Base-by-base conservation (phyloP, 2,797 vertebrate genomes). In the Streptopelia turtur region DNA sequence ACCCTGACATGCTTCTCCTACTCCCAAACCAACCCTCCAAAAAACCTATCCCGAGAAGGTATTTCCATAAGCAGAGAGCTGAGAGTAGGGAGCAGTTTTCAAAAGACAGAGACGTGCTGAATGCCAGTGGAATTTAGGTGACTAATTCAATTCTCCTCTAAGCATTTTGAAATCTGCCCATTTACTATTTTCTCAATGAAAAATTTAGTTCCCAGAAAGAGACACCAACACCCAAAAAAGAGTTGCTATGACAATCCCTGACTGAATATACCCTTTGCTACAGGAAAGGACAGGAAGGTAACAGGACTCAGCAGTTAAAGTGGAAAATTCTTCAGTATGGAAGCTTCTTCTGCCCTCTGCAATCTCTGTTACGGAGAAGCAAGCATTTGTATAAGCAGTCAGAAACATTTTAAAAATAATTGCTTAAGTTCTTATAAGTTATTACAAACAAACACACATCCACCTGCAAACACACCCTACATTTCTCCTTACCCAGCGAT, bases 371-470 rank as follows among this genome's bases (percentile, higher is more conserved):
- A 47, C 56, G 52, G 41, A 70, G 59, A 89, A 80, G 43, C 17
- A 78, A 79, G 39, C 1, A 6, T 31, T 74, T 3, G 1, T 59
- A 87, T 2, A 53, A 39, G 63, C 70, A 88, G 82, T 75, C 93
- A 88, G 74, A 77, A 94, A 69, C 24, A 43, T 76, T 55, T 83
- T 15, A 25, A 90, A 91, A 94, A 89, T 66, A 94, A 90, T 50
- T 94, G 60, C 52, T 69, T 21, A 87, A 43, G 18, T 69, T 89
- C 35, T 74, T 83, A 30, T 6, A 35, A 95, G n/a, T 75, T 60
- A 74, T 80, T 57, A 80, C 37, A 77, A 90, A 85, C 24, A 64
- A 69, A 93, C 64, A 52, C 18, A 66, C 17, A 79, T 82, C 16
- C 69, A 96, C 78, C 27, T 91, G 70, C 79, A 89, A 93, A 93